Base-by-base conservation (phyloP, 2,113 vertebrate species). In the Ginglymostoma cirratum region DNA sequence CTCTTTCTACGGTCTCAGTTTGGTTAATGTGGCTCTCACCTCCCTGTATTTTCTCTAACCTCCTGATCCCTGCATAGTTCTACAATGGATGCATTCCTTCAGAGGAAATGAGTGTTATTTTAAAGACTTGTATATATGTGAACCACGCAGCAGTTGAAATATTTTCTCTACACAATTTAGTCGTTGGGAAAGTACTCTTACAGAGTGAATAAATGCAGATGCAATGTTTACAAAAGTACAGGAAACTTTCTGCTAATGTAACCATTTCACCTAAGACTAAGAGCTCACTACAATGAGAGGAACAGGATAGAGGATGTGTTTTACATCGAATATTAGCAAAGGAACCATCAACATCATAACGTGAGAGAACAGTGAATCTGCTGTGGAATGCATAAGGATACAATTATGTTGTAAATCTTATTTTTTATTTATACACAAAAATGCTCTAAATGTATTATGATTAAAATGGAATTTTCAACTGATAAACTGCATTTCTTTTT, bases 11-110 rank as follows among this genome's bases (percentile, higher is more conserved):
- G 38, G 27, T 14, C 94, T 70, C 94, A 95, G 67, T 95, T 72
- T 72, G 69, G 69, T 76, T 95, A 52, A 72, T 95, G 69, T 95
- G 94, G 94, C 52, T 95, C 24, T 69, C 69, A 95, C 69, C 45
- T 72, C 69, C 69, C 69, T 72, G 42, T 76, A 72, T 95, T 95
- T 95, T 67, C 94, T 95, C 67, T 95, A 95, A 72, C 94, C 94
- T 95, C 27, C 72, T 95, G 94, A 95, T 95, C 94, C 52, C 67
- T 95, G 94, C 94, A 95, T 95, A 95, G 38, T 95, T 95, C 67
- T 72, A 95, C 69, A 95, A 95, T 95, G 8, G 94, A 72, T 45
- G 67, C 94, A 95, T 95, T 95, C 45, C 94, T 95, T 95, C 69
- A 34, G 67, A 70, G 94, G 94, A 95, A 95, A 76, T 95, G 69